phyloP scores from a whole-genome alignment of 2,888 invertebrate genomes.

The Selenia dentaria region DNA sequence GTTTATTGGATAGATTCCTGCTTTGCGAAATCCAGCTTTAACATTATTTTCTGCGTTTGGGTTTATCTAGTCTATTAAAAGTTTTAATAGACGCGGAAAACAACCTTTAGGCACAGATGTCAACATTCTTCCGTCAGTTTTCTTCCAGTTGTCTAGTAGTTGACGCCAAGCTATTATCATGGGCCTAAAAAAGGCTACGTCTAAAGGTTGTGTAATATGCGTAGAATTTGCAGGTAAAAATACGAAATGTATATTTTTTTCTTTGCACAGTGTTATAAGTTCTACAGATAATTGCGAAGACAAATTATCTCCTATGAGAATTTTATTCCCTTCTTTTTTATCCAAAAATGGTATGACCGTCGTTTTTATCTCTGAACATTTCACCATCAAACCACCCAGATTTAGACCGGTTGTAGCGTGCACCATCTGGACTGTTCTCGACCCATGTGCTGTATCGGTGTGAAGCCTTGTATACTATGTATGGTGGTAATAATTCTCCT shows the following conservation, averaged over 20 bases:
- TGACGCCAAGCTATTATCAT: conserved; percentile 35
- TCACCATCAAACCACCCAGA: conserved; percentile 53
- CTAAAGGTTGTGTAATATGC: conserved; percentile 37
- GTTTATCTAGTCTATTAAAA: neutral
- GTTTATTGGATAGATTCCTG: neutral
- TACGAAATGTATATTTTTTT: conserved; percentile 13
- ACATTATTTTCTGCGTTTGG: neutral
- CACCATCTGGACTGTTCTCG: neutral
- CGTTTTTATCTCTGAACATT: conserved; percentile 45
- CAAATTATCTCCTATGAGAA: conserved; percentile 54
- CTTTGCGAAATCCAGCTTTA: neutral
- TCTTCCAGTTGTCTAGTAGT: conserved; percentile 23
- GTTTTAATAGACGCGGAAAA: conserved; percentile 1
- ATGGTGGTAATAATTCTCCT: conserved; percentile 1
- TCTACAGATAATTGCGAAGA: conserved; percentile 24
- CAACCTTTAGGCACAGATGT: conserved; percentile 11
- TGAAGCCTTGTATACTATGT: conserved; percentile 5
- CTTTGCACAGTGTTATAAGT: conserved; percentile 20
- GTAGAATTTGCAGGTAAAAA: conserved; percentile 23
- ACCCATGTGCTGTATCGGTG: neutral
- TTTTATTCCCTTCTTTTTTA: conserved; percentile 42
- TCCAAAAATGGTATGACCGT: conserved; percentile 34
- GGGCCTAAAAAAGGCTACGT: conserved; percentile 42
- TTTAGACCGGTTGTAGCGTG: conserved; percentile 51
- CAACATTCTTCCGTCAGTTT: conserved; percentile 11